Conservation (phyloP, 2,888 invertebrate genomes). For the Cistogaster globosa region DNA sequence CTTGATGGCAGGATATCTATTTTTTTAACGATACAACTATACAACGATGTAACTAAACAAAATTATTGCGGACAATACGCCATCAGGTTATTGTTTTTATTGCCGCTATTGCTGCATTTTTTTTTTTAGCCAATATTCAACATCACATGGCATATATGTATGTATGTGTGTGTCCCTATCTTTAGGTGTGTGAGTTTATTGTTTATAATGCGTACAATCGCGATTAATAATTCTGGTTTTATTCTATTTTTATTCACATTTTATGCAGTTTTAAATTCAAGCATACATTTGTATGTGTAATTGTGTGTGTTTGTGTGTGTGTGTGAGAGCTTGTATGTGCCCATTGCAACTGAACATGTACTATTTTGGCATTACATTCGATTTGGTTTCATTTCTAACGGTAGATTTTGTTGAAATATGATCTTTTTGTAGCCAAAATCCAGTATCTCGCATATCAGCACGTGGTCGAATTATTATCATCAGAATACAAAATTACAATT, state of each 20-base stretch:
- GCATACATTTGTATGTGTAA: neutral
- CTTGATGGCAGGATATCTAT: constrained; percentile 23
- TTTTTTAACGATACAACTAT: constrained; percentile 42
- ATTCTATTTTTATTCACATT: constrained; percentile 30
- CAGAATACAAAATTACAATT: constrained; percentile 63
- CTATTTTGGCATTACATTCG: constrained; percentile 68
- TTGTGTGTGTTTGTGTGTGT: constrained; percentile 2
- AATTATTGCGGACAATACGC: constrained; percentile 62
- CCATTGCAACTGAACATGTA: constrained; percentile 7
- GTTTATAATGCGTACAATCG: constrained; percentile 66
- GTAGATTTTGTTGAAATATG: constrained; percentile 65
- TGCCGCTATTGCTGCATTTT: constrained; percentile 42
- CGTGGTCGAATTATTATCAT: constrained; percentile 57
- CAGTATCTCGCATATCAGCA: constrained; percentile 63
- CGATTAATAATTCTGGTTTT: constrained; percentile 59
- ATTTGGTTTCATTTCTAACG: constrained; percentile 66
- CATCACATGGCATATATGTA: neutral
- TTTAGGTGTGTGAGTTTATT: constrained; percentile 11
- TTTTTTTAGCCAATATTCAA: constrained; percentile 17
- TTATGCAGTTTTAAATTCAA: constrained; percentile 61
- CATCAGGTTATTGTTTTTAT: constrained; percentile 36
- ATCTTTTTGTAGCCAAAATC: constrained; percentile 63
- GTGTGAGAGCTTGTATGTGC: neutral
- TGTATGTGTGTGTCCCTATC: neutral
- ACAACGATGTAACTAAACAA: constrained; percentile 33